Base-by-base conservation (phyloP, 2,113 vertebrate genomes). In the Ondatra zibethicus region DNA sequence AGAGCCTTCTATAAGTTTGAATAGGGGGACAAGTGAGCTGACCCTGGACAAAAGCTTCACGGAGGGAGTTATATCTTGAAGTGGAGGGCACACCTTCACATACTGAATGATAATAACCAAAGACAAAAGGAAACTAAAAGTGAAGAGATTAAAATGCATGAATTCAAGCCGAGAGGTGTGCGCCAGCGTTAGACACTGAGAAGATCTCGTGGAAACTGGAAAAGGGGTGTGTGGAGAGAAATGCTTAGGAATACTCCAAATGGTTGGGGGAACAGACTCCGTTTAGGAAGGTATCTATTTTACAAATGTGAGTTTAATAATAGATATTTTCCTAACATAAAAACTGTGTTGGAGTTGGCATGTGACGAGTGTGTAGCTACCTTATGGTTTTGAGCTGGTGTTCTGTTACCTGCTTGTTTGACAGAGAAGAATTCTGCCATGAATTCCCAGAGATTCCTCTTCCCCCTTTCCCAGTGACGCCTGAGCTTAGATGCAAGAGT, bases 201-300 rank as follows among this genome's bases (percentile, higher is more conserved):
- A 89, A 58, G 36, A 68, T 19, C 75, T 47, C 10, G 0, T 1
- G 70, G 36, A 55, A 39, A 90, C 2, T 25, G 7, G 31, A 68
- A 17, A n/a, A 16, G 21, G 11, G 1, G 2, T 50, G 0, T 7
- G 12, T 65, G 33, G 9, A 12, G 78, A 14, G 29, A 2, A 39
- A 6, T 1, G 2, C 8, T 0, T 16, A 17, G 11, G 52, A 7
- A 7, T 9, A 8, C 5, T 7, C 29, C 12, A 33, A 36, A 70
- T 36, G 5, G 14, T 70, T 39, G 19, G 36, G 36, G 36, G 16
- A 19, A 78, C 3, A 17, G 58, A 11, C 10, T 10, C 13, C 45
- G 23, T 21, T 65, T 55, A 29, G 55, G 72, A 86, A 88, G 81
- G 23, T 10, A 33, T 70, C 29, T n/a, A 58, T 45, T 73, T 65